Conservation (phyloP, 2,113 vertebrate species). For the Phasianus colchicus region DNA sequence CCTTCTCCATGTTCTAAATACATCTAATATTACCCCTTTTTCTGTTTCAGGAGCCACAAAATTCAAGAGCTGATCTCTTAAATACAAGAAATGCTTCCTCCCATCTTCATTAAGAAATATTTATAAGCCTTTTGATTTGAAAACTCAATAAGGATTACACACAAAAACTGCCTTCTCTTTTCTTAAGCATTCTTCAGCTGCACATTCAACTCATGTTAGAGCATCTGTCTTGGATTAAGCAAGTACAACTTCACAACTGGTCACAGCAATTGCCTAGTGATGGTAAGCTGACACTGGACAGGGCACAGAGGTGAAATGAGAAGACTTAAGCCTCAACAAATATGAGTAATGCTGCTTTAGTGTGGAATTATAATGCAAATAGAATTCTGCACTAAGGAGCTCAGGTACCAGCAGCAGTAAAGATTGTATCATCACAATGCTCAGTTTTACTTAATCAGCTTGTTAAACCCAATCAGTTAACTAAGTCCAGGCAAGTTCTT, state of each 20-base stretch:
- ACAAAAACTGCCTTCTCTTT: background rate
- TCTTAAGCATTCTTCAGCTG: background rate
- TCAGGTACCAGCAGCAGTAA: background rate
- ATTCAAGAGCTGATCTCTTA: background rate
- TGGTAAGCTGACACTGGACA: background rate
- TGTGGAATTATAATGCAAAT: background rate
- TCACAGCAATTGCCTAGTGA: background rate
- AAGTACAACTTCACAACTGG: background rate
- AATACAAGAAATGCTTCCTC: background rate
- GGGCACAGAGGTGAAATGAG: background rate
- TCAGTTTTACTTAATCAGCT: background rate
- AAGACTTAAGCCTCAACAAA: background rate
- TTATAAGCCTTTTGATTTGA: background rate
- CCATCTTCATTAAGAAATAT: background rate
- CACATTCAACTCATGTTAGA: background rate
- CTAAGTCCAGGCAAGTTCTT: background rate
- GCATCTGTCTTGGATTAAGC: fast-evolving
- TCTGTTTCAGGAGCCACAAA: background rate
- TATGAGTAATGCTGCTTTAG: background rate
- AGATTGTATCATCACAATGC: background rate
- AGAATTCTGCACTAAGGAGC: background rate
- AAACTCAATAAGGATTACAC: background rate
- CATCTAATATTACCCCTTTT: background rate
- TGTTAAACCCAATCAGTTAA: background rate
- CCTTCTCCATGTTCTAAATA: background rate